Percentiles rank a stretch among this genome's conserved stretches.
These are phyloP conservation scores for Mormyrus iriodes DNA, from an alignment of 2,113 vertebrate species.

Conservation along the genomic window DNA sequence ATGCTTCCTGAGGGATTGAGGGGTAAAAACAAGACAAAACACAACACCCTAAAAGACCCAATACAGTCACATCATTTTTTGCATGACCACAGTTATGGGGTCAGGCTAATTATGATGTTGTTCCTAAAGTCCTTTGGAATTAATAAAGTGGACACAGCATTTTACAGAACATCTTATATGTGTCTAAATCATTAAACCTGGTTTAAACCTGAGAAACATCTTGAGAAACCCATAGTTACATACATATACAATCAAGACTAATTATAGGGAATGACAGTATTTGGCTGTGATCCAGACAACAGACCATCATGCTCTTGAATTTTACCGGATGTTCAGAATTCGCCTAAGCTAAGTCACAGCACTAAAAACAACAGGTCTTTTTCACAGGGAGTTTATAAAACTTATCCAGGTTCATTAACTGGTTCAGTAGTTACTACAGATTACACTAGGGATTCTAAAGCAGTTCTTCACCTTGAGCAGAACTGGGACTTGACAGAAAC, in stretches of 20 bases:
- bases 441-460: background rate
- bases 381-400: background rate
- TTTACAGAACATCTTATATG: background rate
- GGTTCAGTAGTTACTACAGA: background rate
- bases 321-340: background rate
- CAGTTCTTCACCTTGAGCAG: background rate
- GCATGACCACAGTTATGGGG: background rate
- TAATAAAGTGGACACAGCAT: background rate
- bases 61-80: background rate
- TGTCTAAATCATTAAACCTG: background rate
- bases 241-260: background rate
- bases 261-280: background rate
- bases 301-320: background rate
- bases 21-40: background rate
- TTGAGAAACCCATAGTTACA: background rate
- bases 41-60: background rate
- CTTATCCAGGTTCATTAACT: background rate
- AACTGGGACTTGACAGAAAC: background rate
- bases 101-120: background rate
- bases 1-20: background rate
- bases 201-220: slow-evolving; percentile 8
- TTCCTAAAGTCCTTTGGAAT: background rate
- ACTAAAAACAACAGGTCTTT: background rate
- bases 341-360: background rate
- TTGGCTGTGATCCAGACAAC: background rate